Base-by-base conservation (phyloP, 2,888 invertebrate species). In the Nebria brevicollis region DNA sequence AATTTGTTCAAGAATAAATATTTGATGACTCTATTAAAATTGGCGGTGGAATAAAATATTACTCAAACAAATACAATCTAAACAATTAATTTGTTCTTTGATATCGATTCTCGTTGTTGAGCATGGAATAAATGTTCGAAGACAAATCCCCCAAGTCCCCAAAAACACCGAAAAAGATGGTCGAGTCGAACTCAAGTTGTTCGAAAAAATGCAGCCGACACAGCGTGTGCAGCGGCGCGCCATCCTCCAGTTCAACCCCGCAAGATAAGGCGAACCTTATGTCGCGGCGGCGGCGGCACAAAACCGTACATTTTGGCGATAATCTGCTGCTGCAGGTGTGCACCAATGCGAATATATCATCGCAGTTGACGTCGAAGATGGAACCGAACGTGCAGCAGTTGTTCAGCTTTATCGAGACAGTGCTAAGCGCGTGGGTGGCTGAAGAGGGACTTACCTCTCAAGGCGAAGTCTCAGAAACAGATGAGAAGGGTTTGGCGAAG, bases 381-480 rank as follows among this genome's bases (percentile, higher is more conserved):
- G 94, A 94, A 88, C 94, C 94, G 77, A 94, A 95, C 88, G 95
- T 95, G 75, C 95, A 95, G 89, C 94, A 95, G 89, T 90, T 95
- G 85, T 95, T 95, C 89, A 94, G 94, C 89, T 95, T 95, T 87
- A 95, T 95, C 85, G 95, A 95, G 88, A 93, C 93, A 84, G 95
- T 95, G 77, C 89, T 95, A 83, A 95, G 95, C 87, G 94, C 95
- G 75, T 95, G 95, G 95, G 94, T 94, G 34, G 94, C 94, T 82
- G 93, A 93, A 85, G 93, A 93, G 85, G 94, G 94, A 8, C 91
- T 94, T 74, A 92, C 94, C 72, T 94, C 94, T 85, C 94, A 94
- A 42, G 94, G 94, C 42, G 94, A 94, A 87, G 93, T 94, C 86
- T 94, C 94, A 79, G 94, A 94, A 86, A 94, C 94, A 82, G 94